Evolutionary conservation across 2,888 invertebrate genomes (phyloP).

Genomic region (Dyspetes luteomarginatus): DNA sequence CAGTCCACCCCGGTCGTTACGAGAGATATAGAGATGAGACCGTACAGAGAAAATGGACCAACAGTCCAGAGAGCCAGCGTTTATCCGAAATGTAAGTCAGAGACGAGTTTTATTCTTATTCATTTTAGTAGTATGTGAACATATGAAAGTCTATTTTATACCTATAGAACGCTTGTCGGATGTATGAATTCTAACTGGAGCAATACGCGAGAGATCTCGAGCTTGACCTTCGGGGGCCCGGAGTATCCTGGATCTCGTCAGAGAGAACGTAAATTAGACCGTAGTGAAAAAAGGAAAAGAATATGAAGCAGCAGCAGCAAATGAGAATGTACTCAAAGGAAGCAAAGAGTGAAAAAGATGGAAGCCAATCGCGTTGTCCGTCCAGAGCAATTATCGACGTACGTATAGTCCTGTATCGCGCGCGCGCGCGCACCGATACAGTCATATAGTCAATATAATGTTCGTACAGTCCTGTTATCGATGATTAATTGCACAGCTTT

Average conservation of each 20-base stretch:
- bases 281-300: constrained; percentile 13
- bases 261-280: constrained; percentile 40
- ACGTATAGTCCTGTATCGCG: too few relatives aligned
- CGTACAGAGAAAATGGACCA: constrained; percentile 46
- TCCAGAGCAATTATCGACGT: constrained; percentile 57
- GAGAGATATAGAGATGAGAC: constrained; percentile 21
- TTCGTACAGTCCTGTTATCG: constrained; percentile 26
- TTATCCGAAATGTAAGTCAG: constrained; percentile 55
- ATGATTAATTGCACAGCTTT: constrained; percentile 57
- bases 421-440: too few relatives aligned
- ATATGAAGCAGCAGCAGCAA: constrained; percentile 7
- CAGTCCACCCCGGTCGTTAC: constrained; percentile 20
- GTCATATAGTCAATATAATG: too few relatives aligned
- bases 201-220: constrained; percentile 49
- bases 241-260: constrained; percentile 58
- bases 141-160: constrained; percentile 8
- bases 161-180: constrained; percentile 26
- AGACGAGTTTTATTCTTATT: constrained; percentile 3
- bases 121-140: neutral
- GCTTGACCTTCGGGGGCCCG: constrained; percentile 37
- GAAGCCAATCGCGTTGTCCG: constrained; percentile 52
- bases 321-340: constrained; percentile 1
- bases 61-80: constrained; percentile 38
- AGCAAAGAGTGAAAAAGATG: constrained; percentile 38
- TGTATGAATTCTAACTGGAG: constrained; percentile 56